Base-by-base conservation (phyloP, 1,140 invertebrate species). In the Diachasma alloeum region DNA sequence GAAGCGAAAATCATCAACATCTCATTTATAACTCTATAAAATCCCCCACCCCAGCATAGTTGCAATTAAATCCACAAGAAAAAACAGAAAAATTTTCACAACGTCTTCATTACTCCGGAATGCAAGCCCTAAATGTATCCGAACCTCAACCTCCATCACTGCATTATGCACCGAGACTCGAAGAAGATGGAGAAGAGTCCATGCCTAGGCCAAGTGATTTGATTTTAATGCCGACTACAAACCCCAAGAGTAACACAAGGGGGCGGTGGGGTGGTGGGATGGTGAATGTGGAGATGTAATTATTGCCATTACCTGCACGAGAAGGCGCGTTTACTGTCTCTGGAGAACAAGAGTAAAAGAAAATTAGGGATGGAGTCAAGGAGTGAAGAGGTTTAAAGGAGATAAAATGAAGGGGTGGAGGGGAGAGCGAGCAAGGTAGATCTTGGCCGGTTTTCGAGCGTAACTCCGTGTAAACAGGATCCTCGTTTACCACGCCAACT, bases 271-370 rank as follows among this genome's bases (percentile, higher is more conserved):
- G 56, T 17, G 59, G 48, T 19, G 66, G 69, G 48, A 59, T n/a
- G 59, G 13, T 42, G 39, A 42, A 42, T n/a, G 37, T 56, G 11
- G 24, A 63, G 59, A 63, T 68, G 82, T 87, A 86, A 86, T 87
- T 86, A 84, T 86, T 83, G 83, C 80, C 81, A 87, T 87, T 87
- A 86, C 68, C 84, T 85, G 83, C 83, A 86, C 86, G 84, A 86
- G 81, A 86, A 81, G 80, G 82, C 81, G 82, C 81, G 78, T 86
- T 87, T 86, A 86, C 83, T 83, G 84, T 87, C 83, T 81, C 81
- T 75, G 56, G 63, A 77, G 81, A 76, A 39, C 59, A 67, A 37
- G 70, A 39, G 71, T 72, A 72, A 72, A 76, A 76, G 69, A 48
- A 76, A 73, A 31, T 63, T 24, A 42, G 44, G 24, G 26, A 75